Evolutionary conservation across 2,797 vertebrate genomes (phyloP), one percentile per base, ranked within the genome.

Genomic region (Tokudaia muenninki): DNA sequence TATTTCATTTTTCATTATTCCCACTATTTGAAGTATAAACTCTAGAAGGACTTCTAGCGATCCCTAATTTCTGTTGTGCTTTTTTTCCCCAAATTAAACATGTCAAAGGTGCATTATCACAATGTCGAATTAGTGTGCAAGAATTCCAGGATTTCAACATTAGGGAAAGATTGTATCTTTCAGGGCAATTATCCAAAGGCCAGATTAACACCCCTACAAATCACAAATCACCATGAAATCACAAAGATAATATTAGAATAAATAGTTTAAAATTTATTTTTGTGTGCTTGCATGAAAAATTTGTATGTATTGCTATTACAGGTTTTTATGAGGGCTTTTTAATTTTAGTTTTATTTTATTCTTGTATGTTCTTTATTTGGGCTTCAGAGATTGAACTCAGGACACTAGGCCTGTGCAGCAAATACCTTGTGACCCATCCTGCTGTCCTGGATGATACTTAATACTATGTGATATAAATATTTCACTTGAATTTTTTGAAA

Each of bases 291-390:
- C 67, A n/a, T 41, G 31, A 52, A 50, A 50, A 78, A 92, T 55
- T 47, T 61, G 11, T 6, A 1, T 65, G 79, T 37, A 29, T 55
- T 24, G 52, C 21, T 70, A 89, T 4, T 87, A 50, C 84, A 52
- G n/a, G 55, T 92, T 87, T 13, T 96, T 34, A 57, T 29, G 13
- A 90, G 75, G 90, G 63, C 75, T 50, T 78, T 78, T 95, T 59
- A 79, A 65, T 52, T 19, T 55, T 74, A 94, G 65, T 44, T 55
- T 37, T 37, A 79, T 90, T 55, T 34, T 37, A 79, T 92, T 86
- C 34, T 82, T 41, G 52, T 13, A 19, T 80, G 50, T 11, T 63
- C n/a, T 59, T 59, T 59, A 79, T 55, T 34, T 52, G 77, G 77
- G 29, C 29, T 34, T 16, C 16, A 79, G 29, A 26, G 77, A 52